These are phyloP conservation scores for Naso thynnoides DNA, from an alignment of 2,797 vertebrate genomes.

Conservation along the genomic window DNA sequence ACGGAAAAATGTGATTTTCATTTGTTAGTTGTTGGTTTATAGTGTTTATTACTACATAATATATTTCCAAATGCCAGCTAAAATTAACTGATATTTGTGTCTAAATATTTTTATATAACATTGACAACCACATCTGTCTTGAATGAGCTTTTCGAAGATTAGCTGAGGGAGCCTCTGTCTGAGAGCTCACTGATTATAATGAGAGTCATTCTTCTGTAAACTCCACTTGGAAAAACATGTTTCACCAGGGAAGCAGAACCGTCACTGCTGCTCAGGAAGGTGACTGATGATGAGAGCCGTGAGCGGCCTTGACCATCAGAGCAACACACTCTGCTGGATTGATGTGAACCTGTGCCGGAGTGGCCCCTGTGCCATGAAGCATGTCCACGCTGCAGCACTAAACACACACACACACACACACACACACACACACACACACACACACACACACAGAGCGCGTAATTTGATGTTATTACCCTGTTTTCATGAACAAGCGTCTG, in stretches of 20 bases:
- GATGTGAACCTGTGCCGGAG: conserved; percentile 33
- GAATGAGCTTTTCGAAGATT: conserved; percentile 6
- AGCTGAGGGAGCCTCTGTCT: too few species aligned
- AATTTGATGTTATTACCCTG: background rate
- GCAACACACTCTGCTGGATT: conserved; percentile 15
- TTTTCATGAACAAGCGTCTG: conserved; percentile 15
- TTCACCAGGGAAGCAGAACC: conserved; percentile 19
- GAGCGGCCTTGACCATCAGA: conserved; percentile 58
- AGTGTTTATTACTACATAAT: too few species aligned
- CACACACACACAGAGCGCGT: background rate
- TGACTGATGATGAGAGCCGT: conserved; percentile 33
- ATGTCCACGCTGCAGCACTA: background rate
- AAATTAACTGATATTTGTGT: background rate
- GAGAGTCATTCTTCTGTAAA: conserved; percentile 16
- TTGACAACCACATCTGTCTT: background rate
- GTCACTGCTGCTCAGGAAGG: conserved; percentile 7
- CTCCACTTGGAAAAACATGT: conserved; percentile 30
- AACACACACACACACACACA: background rate
- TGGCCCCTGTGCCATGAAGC: conserved; percentile 9
- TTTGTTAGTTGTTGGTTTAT: too few species aligned
- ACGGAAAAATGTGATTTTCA: background rate
- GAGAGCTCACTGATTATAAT: conserved; percentile 36
- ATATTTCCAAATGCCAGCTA: background rate
- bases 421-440: too few species aligned
- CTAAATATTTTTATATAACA: background rate